A percentile compares a stretch with the other conserved stretches of the same genome.
These are phyloP conservation scores for Acestrorhynchus altus DNA, from an alignment of 2,797 vertebrate species.

Conservation along the genomic window DNA sequence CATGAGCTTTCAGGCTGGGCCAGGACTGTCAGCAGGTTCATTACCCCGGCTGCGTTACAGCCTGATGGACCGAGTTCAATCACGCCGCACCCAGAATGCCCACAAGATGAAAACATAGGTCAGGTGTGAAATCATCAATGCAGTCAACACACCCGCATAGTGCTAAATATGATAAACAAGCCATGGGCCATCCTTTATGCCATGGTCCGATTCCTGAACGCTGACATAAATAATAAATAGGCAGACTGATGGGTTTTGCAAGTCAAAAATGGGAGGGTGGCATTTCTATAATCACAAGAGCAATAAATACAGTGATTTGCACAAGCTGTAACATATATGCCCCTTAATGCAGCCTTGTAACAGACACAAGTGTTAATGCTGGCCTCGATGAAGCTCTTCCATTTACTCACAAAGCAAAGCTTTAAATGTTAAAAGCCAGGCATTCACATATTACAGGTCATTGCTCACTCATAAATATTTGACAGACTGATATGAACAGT, in stretches of 20 bases:
- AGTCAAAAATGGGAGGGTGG: slow-evolving; percentile 15
- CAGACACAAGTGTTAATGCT: slow-evolving; percentile 27
- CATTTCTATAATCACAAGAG: slow-evolving; percentile 40
- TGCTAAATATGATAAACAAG: slow-evolving; percentile 80
- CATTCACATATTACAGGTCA: slow-evolving; percentile 66
- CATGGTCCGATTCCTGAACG: slow-evolving; percentile 72
- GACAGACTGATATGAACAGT: slow-evolving; percentile 67
- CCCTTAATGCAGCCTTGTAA: slow-evolving; percentile 38
- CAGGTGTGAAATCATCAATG: slow-evolving; percentile 80
- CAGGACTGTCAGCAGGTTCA: slow-evolving; percentile 80
- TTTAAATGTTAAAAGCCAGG: slow-evolving; percentile 66
- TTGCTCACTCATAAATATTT: slow-evolving; percentile 70
- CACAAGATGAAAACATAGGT: slow-evolving; percentile 81
- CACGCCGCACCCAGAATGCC: slow-evolving; percentile 73
- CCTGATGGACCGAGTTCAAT: slow-evolving; percentile 73
- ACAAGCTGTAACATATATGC: slow-evolving; percentile 46
- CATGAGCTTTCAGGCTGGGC: slow-evolving; percentile 79
- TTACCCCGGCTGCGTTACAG: slow-evolving; percentile 77
- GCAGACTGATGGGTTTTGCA: slow-evolving; percentile 52
- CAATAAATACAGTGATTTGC: slow-evolving; percentile 54
- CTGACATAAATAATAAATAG: slow-evolving; percentile 66
- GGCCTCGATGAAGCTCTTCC: slow-evolving; percentile 35
- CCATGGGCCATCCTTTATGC: slow-evolving; percentile 77
- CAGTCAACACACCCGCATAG: slow-evolving; percentile 75
- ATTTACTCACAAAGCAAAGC: slow-evolving; percentile 39